Conservation (phyloP, 2,113 vertebrate genomes). For the Dasypus novemcinctus region DNA sequence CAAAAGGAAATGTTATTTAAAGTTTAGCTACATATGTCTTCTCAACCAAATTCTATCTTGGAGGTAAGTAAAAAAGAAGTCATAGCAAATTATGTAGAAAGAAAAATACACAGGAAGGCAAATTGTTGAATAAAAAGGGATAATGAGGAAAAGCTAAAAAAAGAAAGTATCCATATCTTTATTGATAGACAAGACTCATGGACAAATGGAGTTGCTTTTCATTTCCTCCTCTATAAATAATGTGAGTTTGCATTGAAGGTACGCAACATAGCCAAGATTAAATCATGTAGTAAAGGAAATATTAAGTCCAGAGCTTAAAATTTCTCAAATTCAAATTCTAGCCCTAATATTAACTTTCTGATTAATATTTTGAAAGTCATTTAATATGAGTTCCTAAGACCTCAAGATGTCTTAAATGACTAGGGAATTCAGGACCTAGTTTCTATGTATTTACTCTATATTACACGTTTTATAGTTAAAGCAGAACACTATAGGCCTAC, state of each 20-base stretch:
- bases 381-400: background rate
- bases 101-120: background rate
- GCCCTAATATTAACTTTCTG: background rate
- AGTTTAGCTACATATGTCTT: background rate
- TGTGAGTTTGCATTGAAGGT: background rate
- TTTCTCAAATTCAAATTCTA: constrained; percentile 19
- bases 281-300: background rate
- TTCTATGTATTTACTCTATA: background rate
- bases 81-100: background rate
- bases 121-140: background rate
- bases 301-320: background rate
- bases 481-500: fast-evolving
- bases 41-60: constrained; percentile 1
- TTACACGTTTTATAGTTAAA: background rate
- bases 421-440: background rate
- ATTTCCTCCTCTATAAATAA: background rate
- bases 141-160: background rate
- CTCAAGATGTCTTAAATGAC: background rate
- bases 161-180: background rate
- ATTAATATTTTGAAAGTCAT: background rate
- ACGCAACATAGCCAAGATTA: background rate
- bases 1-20: background rate
- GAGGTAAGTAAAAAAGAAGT: background rate
- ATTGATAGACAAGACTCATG: background rate
- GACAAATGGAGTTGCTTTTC: background rate